phyloP scores from a whole-genome alignment of 2,797 vertebrate genomes.

The Cygnus olor region DNA sequence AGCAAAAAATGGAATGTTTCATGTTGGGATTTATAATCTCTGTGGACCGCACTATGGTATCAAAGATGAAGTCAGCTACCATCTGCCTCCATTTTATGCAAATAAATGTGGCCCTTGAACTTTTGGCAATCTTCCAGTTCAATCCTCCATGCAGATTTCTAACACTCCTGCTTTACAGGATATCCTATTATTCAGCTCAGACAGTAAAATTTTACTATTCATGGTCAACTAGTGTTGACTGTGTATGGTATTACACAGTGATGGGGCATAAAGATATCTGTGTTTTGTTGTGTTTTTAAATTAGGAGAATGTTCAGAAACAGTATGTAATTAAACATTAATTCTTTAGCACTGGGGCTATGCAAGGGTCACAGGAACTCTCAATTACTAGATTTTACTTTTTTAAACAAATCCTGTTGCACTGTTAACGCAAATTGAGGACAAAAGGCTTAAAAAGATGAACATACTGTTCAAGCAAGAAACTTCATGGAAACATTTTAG shows the following conservation, averaged over 20 bases:
- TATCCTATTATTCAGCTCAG: slow-evolving; percentile 29
- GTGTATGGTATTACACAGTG: background rate
- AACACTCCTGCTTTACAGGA: slow-evolving; percentile 4
- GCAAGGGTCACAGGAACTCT: background rate
- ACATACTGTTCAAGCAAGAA: background rate
- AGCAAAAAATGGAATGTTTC: background rate
- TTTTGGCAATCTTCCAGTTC: slow-evolving; percentile 49
- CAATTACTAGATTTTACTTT: background rate
- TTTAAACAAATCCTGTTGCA: background rate
- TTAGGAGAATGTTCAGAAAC: background rate
- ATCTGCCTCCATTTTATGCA: slow-evolving; percentile 69
- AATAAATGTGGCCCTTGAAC: slow-evolving; percentile 60
- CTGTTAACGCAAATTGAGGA: background rate
- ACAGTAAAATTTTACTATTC: background rate
- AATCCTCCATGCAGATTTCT: slow-evolving; percentile 17
- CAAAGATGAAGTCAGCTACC: slow-evolving; percentile 63
- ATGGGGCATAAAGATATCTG: background rate
- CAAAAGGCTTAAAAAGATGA: background rate
- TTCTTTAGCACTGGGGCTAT: background rate
- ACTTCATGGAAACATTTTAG: background rate
- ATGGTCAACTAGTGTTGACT: background rate
- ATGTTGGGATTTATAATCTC: slow-evolving; percentile 54
- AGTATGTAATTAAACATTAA: background rate
- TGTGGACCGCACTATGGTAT: background rate
- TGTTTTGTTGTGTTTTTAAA: background rate